phyloP scores from a whole-genome alignment of 1,140 invertebrate species.

The Saccostrea glomerata region DNA sequence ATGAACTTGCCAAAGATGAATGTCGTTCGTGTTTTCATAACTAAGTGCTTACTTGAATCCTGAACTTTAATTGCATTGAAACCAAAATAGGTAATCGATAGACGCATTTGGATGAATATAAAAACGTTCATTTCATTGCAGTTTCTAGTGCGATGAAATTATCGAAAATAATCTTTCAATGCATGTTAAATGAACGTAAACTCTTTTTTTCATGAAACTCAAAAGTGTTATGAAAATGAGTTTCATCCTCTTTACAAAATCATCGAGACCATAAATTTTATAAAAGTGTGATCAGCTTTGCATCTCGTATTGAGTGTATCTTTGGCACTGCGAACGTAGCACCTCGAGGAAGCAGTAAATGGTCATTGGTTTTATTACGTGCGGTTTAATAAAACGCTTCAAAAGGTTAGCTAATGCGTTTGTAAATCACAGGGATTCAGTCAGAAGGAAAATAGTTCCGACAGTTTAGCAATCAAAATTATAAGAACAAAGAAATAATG shows the following conservation, averaged over 20 bases:
- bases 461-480: neutral
- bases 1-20: neutral
- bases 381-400: conserved; percentile 28
- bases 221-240: neutral
- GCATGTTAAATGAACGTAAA: neutral
- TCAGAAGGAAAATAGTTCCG: conserved; percentile 15
- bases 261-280: neutral
- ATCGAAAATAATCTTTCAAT: neutral
- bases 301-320: neutral
- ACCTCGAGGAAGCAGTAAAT: conserved; percentile 14
- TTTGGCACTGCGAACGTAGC: neutral
- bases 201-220: neutral
- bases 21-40: conserved; percentile 23
- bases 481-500: neutral
- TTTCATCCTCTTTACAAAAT: neutral
- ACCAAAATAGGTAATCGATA: neutral
- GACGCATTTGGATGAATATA: too few relatives aligned
- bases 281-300: neutral
- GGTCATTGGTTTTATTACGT: conserved; percentile 9
- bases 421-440: neutral
- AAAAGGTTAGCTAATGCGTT: conserved; percentile 9
- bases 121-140: neutral
- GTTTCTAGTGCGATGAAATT: neutral
- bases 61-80: conserved; percentile 28
- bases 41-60: conserved; percentile 30